A percentile compares a stretch with the other conserved stretches of the same genome.
Conservation (phyloP, 2,797 vertebrate genomes). For the Telmatherina bonti region DNA sequence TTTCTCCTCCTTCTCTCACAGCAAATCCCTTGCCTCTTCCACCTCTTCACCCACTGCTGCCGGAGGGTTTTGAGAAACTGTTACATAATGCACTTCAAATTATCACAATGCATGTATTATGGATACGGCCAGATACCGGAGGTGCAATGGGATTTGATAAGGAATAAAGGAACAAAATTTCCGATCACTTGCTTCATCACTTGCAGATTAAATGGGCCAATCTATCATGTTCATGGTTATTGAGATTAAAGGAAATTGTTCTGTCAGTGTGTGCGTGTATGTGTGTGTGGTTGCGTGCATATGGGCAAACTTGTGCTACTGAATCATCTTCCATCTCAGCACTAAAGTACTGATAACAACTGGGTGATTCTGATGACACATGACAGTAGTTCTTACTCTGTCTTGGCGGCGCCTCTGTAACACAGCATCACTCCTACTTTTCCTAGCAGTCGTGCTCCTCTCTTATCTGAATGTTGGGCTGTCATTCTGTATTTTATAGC, state of each 20-base stretch:
- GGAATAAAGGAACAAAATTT: constrained; percentile 52
- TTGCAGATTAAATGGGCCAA: constrained; percentile 66
- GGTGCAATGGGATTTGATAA: constrained; percentile 54
- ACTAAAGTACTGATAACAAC: constrained; percentile 66
- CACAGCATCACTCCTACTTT: constrained; percentile 44
- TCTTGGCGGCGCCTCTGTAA: constrained; percentile 47
- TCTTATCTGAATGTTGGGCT: constrained; percentile 44
- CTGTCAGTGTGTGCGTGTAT: constrained; percentile 36
- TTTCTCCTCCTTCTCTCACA: constrained; percentile 53
- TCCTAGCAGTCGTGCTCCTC: constrained; percentile 29
- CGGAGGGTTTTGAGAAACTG: constrained; percentile 66
- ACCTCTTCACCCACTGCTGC: constrained; percentile 70
- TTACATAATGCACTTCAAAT: constrained; percentile 79
- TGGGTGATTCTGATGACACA: constrained; percentile 74
- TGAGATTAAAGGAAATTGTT: constrained; percentile 59
- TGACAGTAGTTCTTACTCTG: constrained; percentile 70
- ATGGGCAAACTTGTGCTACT: constrained; percentile 56
- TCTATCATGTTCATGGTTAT: constrained; percentile 53
- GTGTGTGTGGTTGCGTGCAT: constrained; percentile 29
- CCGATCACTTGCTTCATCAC: constrained; percentile 42
- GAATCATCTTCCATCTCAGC: constrained; percentile 65
- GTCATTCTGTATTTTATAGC: constrained; percentile 45
- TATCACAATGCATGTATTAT: constrained; percentile 70
- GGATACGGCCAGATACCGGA: constrained; percentile 54
- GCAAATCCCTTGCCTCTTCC: constrained; percentile 61